phyloP scores from a whole-genome alignment of 2,113 vertebrate genomes.

The Pachypanchax playfairii region DNA sequence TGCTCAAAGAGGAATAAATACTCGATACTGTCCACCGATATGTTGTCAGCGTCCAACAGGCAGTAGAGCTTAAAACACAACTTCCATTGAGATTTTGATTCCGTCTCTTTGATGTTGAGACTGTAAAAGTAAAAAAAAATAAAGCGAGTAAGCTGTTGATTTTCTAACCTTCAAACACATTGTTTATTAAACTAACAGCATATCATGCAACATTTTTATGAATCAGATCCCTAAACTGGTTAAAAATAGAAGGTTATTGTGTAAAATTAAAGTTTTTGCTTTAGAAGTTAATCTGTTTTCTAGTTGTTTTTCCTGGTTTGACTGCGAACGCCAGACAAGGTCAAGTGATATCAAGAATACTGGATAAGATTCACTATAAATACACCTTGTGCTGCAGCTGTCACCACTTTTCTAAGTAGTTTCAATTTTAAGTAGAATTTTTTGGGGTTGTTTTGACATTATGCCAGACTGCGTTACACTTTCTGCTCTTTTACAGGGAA shows the following conservation, averaged over 20 bases:
- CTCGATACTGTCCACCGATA: conserved; percentile 88
- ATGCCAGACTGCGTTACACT: conserved; percentile 13
- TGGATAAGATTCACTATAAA: no score
- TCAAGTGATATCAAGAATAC: no score
- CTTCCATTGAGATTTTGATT: conserved; percentile 79
- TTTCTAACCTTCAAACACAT: neutral
- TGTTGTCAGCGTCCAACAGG: conserved; percentile 86
- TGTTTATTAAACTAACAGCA: conserved; percentile 30
- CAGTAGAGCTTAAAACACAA: conserved; percentile 94
- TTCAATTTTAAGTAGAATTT: no score
- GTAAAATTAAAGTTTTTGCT: no score
- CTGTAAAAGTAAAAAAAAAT: conserved; percentile 62
- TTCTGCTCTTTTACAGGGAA: conserved; percentile 36
- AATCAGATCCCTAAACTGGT: no score
- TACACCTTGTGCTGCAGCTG: no score
- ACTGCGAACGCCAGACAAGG: no score
- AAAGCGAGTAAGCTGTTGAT: neutral
- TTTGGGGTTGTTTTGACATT: no score
- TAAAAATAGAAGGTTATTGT: no score
- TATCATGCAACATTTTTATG: conserved; percentile 10
- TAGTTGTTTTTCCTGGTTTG: no score
- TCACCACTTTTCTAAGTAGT: no score
- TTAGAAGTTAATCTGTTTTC: no score
- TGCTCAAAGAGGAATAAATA: conserved; percentile 93
- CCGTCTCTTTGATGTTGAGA: conserved; percentile 79